Evolutionary conservation across 2,888 invertebrate species (phyloP).

Genomic region (Dasysyrphus tricinctus): DNA sequence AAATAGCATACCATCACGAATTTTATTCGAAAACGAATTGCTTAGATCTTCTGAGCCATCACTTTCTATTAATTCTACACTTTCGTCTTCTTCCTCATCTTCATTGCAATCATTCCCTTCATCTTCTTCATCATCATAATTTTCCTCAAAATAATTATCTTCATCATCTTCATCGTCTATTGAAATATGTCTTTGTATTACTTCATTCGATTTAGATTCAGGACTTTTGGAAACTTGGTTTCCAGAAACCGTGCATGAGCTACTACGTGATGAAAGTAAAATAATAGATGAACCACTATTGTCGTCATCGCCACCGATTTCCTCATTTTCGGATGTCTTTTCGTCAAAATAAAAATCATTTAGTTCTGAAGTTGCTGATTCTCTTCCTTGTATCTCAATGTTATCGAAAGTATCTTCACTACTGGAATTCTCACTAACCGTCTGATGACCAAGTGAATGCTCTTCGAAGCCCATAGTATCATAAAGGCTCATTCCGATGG

Average conservation of each 20-base stretch:
- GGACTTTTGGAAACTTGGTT: slow-evolving; percentile 30
- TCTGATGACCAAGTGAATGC: neutral
- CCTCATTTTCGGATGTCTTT: neutral
- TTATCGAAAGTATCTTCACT: slow-evolving; percentile 41
- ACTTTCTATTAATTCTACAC: slow-evolving; percentile 50
- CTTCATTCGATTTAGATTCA: slow-evolving; percentile 2
- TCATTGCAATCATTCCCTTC: slow-evolving; percentile 24
- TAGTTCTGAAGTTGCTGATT: slow-evolving; percentile 11
- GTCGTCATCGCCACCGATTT: slow-evolving; percentile 60
- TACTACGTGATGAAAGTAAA: slow-evolving; percentile 63
- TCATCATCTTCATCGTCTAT: slow-evolving; percentile 56
- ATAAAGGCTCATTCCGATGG: slow-evolving; percentile 80
- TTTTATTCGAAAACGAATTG: slow-evolving; percentile 43
- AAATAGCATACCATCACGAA: slow-evolving; percentile 47
- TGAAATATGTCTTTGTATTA: slow-evolving; percentile 22
- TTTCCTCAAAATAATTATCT: slow-evolving; percentile 33
- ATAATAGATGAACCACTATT: slow-evolving; percentile 64
- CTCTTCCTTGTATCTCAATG: neutral
- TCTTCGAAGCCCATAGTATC: slow-evolving; percentile 77
- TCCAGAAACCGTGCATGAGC: slow-evolving; percentile 22
- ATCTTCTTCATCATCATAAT: slow-evolving; percentile 23
- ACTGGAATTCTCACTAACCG: slow-evolving; percentile 15
- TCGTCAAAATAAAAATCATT: slow-evolving; percentile 7
- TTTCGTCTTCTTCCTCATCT: slow-evolving; percentile 36
- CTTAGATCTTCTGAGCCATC: slow-evolving; percentile 22